phyloP scores from a whole-genome alignment of 2,113 vertebrate genomes.

The Illadopsis cleaveri region DNA sequence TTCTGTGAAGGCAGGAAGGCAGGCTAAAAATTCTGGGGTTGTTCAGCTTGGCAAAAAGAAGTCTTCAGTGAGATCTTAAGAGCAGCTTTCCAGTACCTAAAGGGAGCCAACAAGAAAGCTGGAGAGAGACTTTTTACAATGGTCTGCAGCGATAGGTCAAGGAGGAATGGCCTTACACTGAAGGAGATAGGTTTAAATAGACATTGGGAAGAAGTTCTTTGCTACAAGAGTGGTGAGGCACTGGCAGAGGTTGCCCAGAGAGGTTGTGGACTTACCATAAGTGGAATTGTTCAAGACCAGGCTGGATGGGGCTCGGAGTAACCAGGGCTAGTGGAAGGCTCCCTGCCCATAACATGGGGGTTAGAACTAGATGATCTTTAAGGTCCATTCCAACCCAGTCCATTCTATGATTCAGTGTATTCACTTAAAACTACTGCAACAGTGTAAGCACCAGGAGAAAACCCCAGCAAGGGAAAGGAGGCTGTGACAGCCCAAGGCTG shows the following conservation, averaged over 20 bases:
- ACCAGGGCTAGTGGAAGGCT: neutral
- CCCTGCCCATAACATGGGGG: too few relatives aligned
- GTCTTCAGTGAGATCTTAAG: neutral
- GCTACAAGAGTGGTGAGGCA: neutral
- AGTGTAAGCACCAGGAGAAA: neutral
- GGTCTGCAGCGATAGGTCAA: neutral
- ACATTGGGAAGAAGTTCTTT: neutral
- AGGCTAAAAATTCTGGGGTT: neutral
- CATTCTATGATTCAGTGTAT: neutral
- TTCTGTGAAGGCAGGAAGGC: neutral
- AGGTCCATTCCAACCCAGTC: neutral
- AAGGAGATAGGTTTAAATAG: neutral
- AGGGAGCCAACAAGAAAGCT: neutral
- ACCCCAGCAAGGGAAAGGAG: neutral
- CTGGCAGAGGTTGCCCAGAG: neutral
- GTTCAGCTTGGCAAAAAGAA: neutral
- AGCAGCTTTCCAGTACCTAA: neutral
- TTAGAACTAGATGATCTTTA: neutral
- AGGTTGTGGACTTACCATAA: too few relatives aligned
- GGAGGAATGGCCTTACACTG: neutral
- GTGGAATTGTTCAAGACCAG: neutral
- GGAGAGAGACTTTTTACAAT: neutral
- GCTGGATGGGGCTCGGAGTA: neutral
- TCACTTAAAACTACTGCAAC: neutral
- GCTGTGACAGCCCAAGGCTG: neutral